phyloP scores from a whole-genome alignment of 2,888 invertebrate genomes.

The Dendrolimus pini region DNA sequence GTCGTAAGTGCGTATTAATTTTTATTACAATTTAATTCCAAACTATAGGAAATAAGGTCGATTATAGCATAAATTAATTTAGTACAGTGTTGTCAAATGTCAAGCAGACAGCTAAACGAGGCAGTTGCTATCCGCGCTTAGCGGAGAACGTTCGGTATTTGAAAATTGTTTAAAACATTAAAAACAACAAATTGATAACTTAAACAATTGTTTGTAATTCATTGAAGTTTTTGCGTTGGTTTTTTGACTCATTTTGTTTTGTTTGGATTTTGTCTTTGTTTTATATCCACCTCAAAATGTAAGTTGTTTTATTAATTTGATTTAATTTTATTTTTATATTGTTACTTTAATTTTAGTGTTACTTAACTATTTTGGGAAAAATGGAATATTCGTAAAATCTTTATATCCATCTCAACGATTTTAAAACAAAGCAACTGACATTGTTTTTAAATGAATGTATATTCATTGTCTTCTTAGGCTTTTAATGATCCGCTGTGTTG shows the following conservation, averaged over 20 bases:
- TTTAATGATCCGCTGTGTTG: too few relatives aligned
- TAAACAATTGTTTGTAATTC: not conserved
- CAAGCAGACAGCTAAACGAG: not conserved
- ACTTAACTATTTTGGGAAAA: too few relatives aligned
- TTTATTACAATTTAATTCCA: not conserved
- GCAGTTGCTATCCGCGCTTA: not conserved
- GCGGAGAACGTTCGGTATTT: not conserved
- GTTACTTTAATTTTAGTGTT: too few relatives aligned
- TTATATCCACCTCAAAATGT: not conserved
- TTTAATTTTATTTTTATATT: not conserved
- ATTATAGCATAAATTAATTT: not conserved
- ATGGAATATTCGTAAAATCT: too few relatives aligned
- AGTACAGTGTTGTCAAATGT: not conserved
- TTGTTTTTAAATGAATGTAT: too few relatives aligned
- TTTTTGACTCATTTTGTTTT: constrained; percentile 1
- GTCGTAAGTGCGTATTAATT: not conserved
- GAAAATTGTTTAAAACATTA: not conserved
- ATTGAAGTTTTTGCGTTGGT: not conserved
- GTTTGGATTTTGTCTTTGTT: constrained; percentile 2
- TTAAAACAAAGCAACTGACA: too few relatives aligned
- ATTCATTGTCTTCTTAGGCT: too few relatives aligned
- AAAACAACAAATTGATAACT: not conserved
- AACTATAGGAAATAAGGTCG: not conserved
- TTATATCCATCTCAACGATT: too few relatives aligned
- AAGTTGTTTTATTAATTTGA: not conserved